Evolutionary conservation across 2,888 invertebrate species (phyloP).

Genomic region (Steinernema carpocapsae): DNA sequence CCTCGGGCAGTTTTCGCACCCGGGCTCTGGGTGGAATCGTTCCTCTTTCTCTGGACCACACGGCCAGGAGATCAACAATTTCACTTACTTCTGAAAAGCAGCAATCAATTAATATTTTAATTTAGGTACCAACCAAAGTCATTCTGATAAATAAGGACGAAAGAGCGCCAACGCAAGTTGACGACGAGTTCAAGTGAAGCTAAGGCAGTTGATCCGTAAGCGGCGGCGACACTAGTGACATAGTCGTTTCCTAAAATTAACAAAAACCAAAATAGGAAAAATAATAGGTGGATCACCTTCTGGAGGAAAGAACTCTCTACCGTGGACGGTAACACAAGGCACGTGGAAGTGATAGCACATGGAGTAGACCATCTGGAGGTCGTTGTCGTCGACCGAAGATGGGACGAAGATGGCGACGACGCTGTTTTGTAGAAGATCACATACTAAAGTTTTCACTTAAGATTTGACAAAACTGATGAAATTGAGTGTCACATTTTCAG

Average conservation of each 20-base stretch:
- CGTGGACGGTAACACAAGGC: conserved; percentile 49
- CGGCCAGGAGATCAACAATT: conserved; percentile 50
- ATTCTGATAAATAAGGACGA: conserved; percentile 50
- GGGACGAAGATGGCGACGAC: conserved; percentile 61
- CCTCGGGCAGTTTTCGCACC: conserved; percentile 54
- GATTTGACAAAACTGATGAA: too few species aligned
- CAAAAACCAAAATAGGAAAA: neutral
- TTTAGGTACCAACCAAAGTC: conserved; percentile 42
- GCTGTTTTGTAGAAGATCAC: conserved; percentile 64
- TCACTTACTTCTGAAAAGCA: conserved; percentile 42
- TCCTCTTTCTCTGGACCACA: conserved; percentile 45
- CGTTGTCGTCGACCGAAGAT: conserved; percentile 47
- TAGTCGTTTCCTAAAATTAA: conserved; percentile 39
- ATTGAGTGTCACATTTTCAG: too few species aligned
- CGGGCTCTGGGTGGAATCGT: conserved; percentile 40
- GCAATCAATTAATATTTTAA: neutral
- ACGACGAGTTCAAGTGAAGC: conserved; percentile 17
- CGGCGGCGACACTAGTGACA: conserved; percentile 39
- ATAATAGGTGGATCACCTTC: conserved; percentile 23
- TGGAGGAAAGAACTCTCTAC: conserved; percentile 37
- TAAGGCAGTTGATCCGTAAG: conserved; percentile 26
- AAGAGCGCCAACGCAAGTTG: conserved; percentile 49
- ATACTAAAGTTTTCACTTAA: conserved; percentile 53
- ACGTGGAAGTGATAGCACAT: conserved; percentile 65
- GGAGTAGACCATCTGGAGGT: conserved; percentile 53